A percentile compares a stretch with the other conserved stretches of the same genome.
These are phyloP conservation scores for Oxycera nigricornis DNA, from an alignment of 2,888 invertebrate species.

Conservation along the genomic window DNA sequence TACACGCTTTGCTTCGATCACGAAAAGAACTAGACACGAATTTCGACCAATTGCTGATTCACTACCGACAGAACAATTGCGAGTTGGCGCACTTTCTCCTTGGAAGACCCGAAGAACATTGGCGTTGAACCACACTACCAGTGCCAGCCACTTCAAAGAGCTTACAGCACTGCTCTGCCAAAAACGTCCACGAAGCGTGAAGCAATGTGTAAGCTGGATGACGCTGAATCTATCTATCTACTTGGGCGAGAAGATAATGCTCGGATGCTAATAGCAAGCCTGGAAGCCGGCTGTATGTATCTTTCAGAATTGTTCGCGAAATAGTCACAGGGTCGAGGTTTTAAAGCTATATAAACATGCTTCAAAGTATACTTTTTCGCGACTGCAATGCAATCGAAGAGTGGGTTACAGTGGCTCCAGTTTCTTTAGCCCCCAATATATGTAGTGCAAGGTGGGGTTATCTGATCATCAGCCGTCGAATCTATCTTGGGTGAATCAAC, in stretches of 20 bases:
- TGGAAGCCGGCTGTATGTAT: neutral
- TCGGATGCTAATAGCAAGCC: neutral
- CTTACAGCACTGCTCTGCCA: neutral
- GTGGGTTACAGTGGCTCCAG: slow-evolving; percentile 6
- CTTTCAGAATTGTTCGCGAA: neutral
- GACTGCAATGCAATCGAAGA: slow-evolving; percentile 23
- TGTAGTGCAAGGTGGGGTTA: neutral
- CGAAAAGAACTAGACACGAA: neutral
- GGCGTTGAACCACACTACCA: neutral
- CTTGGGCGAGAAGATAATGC: too few relatives aligned
- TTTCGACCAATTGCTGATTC: neutral
- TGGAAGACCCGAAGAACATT: neutral
- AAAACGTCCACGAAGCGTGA: neutral
- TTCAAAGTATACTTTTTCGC: slow-evolving; percentile 18
- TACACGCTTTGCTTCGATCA: neutral
- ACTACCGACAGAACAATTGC: neutral
- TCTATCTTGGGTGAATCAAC: neutral
- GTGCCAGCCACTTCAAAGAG: neutral
- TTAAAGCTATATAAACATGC: neutral
- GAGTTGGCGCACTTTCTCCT: slow-evolving; percentile 35
- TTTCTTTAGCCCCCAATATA: neutral
- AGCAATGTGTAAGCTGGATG: too few relatives aligned
- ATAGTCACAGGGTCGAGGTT: neutral
- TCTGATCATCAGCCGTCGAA: neutral
- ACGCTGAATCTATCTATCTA: too few relatives aligned